Evolutionary conservation across 2,888 invertebrate genomes (phyloP), one percentile per base, ranked within the genome.

Genomic region (Lathronympha strigana): DNA sequence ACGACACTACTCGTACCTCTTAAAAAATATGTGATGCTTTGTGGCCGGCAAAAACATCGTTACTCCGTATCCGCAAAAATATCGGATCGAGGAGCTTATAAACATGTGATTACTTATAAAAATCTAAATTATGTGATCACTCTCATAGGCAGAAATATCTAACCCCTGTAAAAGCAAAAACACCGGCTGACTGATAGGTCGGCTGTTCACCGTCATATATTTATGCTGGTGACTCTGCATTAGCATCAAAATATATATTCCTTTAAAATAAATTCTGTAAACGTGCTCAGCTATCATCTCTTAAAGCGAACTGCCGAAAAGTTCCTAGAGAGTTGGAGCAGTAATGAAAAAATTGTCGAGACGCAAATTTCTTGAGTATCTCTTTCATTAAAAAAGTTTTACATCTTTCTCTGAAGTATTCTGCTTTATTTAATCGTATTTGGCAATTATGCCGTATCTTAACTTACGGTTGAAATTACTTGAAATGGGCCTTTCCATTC

Each of bases 261-360:
- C 21, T 19, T 11, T 0, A 47, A 23, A 23, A 13, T 47, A 13
- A 13, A 11, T 23, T 23, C 5, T 3, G 13, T 11, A 47, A 28
- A 28, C 5, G 5, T 5, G 28, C 17, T 40, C 23, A 17, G 19
- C 9, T 45, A 45, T 11, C 11, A 19, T 13, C 21, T 11, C 21
- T 45, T 45, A 47, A n/a, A 23, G n/a, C 1, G n/a, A 47, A 23
- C 23, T 13, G 4, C 21, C 23, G 23, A 3, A 45, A 53, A 53
- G 51, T 33, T 51, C 38, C 17, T 15, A n/a, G 38, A 25, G 49
- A 55, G 38, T 63, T 53, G 19, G 23, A 28, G 47, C 15, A 17
- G 36, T 45, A 45, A 62, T 62, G 33, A 54, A 54, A 55, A 55
- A 47, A 49, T 63, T 63, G 21, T n/a, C 47, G 17, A 36, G 38